Conservation (phyloP, 2,113 vertebrate species). For the Acanthisitta chloris region DNA sequence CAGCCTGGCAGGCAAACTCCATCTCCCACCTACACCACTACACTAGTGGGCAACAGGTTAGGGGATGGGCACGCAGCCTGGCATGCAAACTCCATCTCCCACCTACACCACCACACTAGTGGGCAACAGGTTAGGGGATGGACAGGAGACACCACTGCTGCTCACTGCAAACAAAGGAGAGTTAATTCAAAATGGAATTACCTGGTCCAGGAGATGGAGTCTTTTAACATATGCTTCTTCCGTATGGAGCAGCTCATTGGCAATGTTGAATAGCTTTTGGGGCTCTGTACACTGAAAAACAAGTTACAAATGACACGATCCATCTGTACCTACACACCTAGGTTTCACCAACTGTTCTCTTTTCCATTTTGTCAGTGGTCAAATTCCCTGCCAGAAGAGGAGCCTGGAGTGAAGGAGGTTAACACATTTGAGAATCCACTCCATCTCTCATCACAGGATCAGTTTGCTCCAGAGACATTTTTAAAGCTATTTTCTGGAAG, state of each 20-base stretch:
- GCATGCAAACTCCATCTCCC: neutral
- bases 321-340: neutral
- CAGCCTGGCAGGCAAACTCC: neutral
- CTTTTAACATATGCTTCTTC: conserved; percentile 94
- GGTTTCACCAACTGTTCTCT: neutral
- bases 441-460: neutral
- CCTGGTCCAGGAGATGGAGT: conserved; percentile 95
- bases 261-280: conserved; percentile 91
- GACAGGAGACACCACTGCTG: neutral
- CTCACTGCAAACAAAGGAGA: neutral
- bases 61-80: neutral
- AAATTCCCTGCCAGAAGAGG: neutral
- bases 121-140: neutral
- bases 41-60: too few species aligned
- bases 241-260: conserved; percentile 91
- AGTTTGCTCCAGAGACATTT: neutral
- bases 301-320: neutral
- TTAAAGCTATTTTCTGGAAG: neutral
- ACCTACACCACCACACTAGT: neutral
- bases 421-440: neutral
- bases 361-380: neutral
- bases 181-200: conserved; percentile 53
- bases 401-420: neutral
- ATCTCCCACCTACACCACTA: neutral
- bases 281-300: conserved; percentile 80